Conservation (phyloP, 2,888 invertebrate species). For the Yponomeuta plumbellus region DNA sequence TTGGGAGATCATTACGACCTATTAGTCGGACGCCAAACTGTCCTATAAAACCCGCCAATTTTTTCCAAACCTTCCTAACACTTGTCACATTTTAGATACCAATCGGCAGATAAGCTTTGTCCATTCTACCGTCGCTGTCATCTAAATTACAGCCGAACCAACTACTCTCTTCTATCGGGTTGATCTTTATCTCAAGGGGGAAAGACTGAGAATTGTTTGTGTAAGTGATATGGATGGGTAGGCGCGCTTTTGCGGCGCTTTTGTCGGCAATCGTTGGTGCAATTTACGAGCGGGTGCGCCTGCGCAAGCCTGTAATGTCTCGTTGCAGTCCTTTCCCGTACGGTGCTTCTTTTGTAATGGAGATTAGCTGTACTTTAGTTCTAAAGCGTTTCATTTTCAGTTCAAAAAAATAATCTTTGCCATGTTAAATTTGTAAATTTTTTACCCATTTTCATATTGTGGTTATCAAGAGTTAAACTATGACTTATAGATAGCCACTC, state of each 20-base stretch:
- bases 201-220: neutral
- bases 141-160: slow-evolving; percentile 53
- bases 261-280: slow-evolving; percentile 59
- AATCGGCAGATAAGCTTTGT: slow-evolving; percentile 61
- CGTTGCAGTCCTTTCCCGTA: neutral
- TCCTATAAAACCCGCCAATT: neutral
- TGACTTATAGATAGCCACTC: too few species aligned
- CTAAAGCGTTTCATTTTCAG: too few species aligned
- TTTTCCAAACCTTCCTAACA: neutral
- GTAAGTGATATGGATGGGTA: neutral
- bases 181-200: neutral
- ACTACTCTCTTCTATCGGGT: neutral
- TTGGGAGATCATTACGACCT: neutral
- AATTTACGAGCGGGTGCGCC: slow-evolving; percentile 57
- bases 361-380: neutral
- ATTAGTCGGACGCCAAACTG: neutral
- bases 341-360: neutral
- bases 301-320: slow-evolving; percentile 13
- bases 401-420: too few species aligned
- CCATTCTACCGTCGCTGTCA: slow-evolving; percentile 54
- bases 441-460: too few species aligned
- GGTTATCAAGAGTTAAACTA: too few species aligned
- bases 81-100: slow-evolving; percentile 54
- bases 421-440: too few species aligned
- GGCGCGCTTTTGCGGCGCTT: slow-evolving; percentile 33